These are phyloP conservation scores for Epinotia bilunana DNA, from an alignment of 2,888 invertebrate genomes.

Conservation along the genomic window DNA sequence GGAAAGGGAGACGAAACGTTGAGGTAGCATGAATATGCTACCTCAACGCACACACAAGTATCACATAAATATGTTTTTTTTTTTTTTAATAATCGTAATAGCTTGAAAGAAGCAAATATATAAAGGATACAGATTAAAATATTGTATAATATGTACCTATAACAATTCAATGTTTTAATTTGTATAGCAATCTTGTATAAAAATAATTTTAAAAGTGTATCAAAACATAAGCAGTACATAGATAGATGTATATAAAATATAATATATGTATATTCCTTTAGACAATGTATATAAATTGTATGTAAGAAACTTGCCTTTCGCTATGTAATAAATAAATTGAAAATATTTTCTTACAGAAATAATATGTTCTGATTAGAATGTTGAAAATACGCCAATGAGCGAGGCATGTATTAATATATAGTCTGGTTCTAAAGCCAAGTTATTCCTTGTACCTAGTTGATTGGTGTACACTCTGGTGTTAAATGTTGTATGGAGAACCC, in stretches of 20 bases:
- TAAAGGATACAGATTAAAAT: neutral
- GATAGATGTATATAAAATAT: slow-evolving; percentile 28
- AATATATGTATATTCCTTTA: slow-evolving; percentile 30
- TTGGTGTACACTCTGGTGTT: neutral
- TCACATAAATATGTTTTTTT: no score
- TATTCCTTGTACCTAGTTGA: neutral
- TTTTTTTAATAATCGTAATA: no score
- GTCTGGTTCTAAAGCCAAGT: no score
- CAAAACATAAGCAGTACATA: neutral
- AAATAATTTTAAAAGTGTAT: slow-evolving; percentile 29
- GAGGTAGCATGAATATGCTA: no score
- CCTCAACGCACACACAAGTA: no score
- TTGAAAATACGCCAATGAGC: neutral
- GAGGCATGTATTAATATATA: no score
- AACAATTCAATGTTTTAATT: neutral
- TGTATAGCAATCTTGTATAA: neutral
- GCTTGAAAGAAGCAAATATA: neutral
- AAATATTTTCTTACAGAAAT: slow-evolving; percentile 32
- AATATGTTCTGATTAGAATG: neutral
- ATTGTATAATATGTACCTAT: neutral
- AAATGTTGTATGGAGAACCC: neutral
- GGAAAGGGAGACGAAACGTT: neutral
- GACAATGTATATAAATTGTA: slow-evolving; percentile 14
- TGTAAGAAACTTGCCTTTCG: slow-evolving; percentile 32
- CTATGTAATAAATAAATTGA: slow-evolving; percentile 22